Base-by-base conservation (phyloP, 2,888 invertebrate species). In the Drosophila macrospina region DNA sequence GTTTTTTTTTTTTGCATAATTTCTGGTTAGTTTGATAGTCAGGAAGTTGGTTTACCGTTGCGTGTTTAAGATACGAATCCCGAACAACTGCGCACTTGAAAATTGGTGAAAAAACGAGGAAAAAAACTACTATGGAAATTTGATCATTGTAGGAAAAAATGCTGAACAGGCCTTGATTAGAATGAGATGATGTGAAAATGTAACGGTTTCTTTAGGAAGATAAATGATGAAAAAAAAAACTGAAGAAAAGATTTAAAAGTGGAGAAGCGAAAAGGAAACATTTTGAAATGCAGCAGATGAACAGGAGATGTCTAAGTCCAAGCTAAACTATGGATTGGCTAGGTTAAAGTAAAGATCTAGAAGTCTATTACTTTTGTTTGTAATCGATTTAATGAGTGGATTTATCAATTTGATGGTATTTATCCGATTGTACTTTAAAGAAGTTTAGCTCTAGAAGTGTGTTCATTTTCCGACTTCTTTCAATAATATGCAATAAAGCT, bases 51-150 rank as follows among this genome's bases (percentile, higher is more conserved):
- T 75, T 78, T 78, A 73, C 62, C 75, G 61, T 78, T 82, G 85
- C 82, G 85, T 86, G 85, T 85, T 86, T 60, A 26, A 82, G 86
- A 86, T 86, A 86, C 61, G 70, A 66, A 86, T 86, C 86, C 72
- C 41, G 16, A 15, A 20, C n/a, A 50, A 47, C 65, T 78, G 76
- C 76, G 73, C 76, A 66, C 67, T 75, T 66, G 4, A 36, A 34
- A 24, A 5, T 24, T 13, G 37, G 30, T 16, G 11, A 63, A 60
- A 47, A 41, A 47, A 39, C 32, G 28, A 42, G 54, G n/a, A n/a
- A 32, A 60, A 28, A 13, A 39, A 34, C 16, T 20, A 15, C 36
- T 56, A 56, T 69, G 55, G 66, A 77, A 74, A 85, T 76, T 69
- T 60, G 69, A 84, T 66, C 42, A 42, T 41, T 57, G 16, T 44